Evolutionary conservation across 2,888 invertebrate genomes (phyloP).

Genomic region (Sthenelais limicola): DNA sequence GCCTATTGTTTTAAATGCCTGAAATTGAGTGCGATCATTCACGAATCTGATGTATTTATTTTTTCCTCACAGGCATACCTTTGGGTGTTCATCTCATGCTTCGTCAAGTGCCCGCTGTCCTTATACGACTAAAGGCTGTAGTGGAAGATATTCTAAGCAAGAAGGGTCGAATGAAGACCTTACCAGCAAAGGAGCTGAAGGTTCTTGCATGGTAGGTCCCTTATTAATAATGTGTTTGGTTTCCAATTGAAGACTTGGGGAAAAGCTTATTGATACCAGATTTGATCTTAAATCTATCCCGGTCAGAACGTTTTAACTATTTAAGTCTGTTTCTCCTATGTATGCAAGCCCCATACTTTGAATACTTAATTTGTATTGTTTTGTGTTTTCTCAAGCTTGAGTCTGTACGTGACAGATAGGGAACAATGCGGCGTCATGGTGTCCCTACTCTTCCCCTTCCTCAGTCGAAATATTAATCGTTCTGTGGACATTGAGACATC

Average conservation of each 20-base stretch:
- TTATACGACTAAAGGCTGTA: slow-evolving; percentile 71
- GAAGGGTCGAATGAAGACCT: slow-evolving; percentile 55
- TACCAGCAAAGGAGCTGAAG: slow-evolving; percentile 60
- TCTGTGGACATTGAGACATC: slow-evolving; percentile 60
- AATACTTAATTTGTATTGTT: not conserved
- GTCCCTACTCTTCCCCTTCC: slow-evolving; percentile 64
- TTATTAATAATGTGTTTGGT: not conserved
- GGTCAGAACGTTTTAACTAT: not conserved
- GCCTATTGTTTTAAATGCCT: not conserved
- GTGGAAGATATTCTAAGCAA: slow-evolving; percentile 53
- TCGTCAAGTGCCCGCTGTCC: slow-evolving; percentile 81
- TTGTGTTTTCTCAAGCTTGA: slow-evolving; percentile 57
- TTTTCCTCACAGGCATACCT: slow-evolving; percentile 2
- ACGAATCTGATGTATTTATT: not conserved
- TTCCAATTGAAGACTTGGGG: not conserved
- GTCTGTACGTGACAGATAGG: slow-evolving; percentile 61
- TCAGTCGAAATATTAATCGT: slow-evolving; percentile 54
- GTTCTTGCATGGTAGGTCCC: slow-evolving; percentile 66
- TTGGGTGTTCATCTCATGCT: slow-evolving; percentile 81
- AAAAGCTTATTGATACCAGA: not conserved
- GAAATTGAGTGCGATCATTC: not conserved
- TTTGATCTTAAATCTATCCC: not conserved
- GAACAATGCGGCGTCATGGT: slow-evolving; percentile 60
- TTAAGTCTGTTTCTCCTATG: not conserved
- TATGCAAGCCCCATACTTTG: no score